Evolutionary conservation across 2,888 invertebrate species (phyloP).

Genomic region (Monopis laevigella): DNA sequence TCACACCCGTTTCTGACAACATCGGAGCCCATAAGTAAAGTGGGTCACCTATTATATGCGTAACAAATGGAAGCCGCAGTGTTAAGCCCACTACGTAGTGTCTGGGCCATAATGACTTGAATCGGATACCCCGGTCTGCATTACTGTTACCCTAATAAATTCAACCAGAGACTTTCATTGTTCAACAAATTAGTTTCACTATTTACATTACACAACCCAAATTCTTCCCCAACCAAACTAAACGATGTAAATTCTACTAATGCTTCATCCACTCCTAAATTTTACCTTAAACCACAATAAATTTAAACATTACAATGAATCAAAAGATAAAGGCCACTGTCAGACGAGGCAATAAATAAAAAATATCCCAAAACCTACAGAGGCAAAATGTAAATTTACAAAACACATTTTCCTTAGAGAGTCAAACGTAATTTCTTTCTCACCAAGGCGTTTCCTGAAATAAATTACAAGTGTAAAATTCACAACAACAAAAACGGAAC

Average conservation of each 20-base stretch:
- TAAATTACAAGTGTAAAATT: slow-evolving; percentile 69
- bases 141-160: slow-evolving; percentile 66
- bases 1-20: slow-evolving; percentile 43
- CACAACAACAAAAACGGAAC: slow-evolving; percentile 64
- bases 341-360: slow-evolving; percentile 24
- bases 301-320: slow-evolving; percentile 9
- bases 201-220: neutral
- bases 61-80: slow-evolving; percentile 53
- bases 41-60: slow-evolving; percentile 60
- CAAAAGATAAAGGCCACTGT: slow-evolving; percentile 10
- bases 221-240: no score
- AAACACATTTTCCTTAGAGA: slow-evolving; percentile 63
- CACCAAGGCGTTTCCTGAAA: slow-evolving; percentile 64
- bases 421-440: slow-evolving; percentile 63
- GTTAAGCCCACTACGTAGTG: slow-evolving; percentile 37
- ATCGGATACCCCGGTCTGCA: slow-evolving; percentile 59
- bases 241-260: neutral
- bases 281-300: slow-evolving; percentile 3
- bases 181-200: slow-evolving; percentile 45
- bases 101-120: slow-evolving; percentile 55
- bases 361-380: slow-evolving; percentile 37
- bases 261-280: no score
- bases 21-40: slow-evolving; percentile 47
- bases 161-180: slow-evolving; percentile 54
- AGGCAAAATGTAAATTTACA: slow-evolving; percentile 55